These are phyloP conservation scores for Glyphotaelius pellucidus DNA, from an alignment of 2,888 invertebrate genomes.

Conservation along the genomic window DNA sequence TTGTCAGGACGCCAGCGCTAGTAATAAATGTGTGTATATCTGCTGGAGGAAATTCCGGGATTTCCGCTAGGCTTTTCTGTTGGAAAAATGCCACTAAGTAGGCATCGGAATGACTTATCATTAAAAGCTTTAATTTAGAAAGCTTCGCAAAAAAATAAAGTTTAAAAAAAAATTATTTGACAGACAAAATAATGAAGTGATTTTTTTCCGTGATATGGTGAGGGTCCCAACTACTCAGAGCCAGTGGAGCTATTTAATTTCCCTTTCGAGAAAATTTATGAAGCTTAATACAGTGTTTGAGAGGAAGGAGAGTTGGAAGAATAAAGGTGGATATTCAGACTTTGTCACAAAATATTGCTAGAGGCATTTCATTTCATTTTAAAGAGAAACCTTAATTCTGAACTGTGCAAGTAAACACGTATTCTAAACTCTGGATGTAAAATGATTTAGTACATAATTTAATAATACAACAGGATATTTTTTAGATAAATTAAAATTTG, in stretches of 20 bases:
- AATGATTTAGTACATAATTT: too few species aligned
- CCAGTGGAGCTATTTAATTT: background rate
- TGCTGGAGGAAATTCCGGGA: background rate
- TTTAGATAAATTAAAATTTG: too few species aligned
- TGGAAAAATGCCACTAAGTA: background rate
- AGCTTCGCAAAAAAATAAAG: background rate
- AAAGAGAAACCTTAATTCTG: too few species aligned
- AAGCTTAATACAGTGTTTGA: too few species aligned
- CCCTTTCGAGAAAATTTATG: background rate
- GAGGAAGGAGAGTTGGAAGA: too few species aligned
- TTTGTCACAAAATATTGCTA: too few species aligned
- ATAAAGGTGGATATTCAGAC: too few species aligned
- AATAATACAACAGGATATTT: too few species aligned
- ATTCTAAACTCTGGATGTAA: too few species aligned
- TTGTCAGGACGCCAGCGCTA: slow-evolving; percentile 38
- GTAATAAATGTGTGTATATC: slow-evolving; percentile 3
- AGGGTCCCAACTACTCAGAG: background rate
- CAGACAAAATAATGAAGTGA: background rate
- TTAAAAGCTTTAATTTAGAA: background rate
- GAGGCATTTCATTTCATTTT: too few species aligned
- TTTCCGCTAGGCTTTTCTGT: background rate
- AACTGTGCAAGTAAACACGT: too few species aligned
- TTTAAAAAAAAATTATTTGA: background rate
- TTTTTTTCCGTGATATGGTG: background rate
- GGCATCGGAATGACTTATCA: slow-evolving; percentile 1